phyloP scores from a whole-genome alignment of 2,113 vertebrate genomes.

The Sarotherodon lohbergeri region DNA sequence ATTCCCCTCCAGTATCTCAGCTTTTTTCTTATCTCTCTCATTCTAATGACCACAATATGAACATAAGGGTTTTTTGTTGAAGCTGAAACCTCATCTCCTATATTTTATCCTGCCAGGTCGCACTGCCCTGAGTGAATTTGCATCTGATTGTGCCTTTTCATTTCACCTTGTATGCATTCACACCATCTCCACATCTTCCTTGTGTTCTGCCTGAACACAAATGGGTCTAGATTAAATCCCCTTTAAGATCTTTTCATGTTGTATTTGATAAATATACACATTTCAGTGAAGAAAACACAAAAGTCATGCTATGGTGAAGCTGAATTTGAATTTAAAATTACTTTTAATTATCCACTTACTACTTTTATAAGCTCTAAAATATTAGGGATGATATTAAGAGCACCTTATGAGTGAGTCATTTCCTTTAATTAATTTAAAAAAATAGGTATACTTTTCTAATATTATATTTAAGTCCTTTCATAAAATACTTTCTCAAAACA shows the following conservation, averaged over 20 bases:
- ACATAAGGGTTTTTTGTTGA: not conserved
- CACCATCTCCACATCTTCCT: not conserved
- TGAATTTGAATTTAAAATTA: not conserved
- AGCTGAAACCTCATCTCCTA: not conserved
- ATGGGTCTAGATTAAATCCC: not conserved
- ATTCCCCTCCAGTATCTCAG: not conserved
- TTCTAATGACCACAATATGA: not conserved
- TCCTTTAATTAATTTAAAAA: not conserved
- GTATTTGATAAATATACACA: not conserved
- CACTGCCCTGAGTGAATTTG: not conserved
- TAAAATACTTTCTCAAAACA: not conserved
- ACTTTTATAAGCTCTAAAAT: not conserved
- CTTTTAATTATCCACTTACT: not conserved
- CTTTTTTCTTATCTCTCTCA: not conserved
- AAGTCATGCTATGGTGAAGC: not conserved
- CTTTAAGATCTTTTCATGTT: not conserved
- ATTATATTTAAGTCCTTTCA: not conserved
- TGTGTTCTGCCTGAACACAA: not conserved
- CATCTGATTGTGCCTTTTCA: not conserved
- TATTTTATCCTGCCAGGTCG: not conserved
- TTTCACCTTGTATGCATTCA: not conserved
- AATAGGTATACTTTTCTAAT: not conserved
- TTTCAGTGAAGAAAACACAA: not conserved
- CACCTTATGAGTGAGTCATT: not conserved
- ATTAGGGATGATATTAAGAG: not conserved